phyloP scores from a whole-genome alignment of 2,888 invertebrate species.

The Horisme vitalbata region DNA sequence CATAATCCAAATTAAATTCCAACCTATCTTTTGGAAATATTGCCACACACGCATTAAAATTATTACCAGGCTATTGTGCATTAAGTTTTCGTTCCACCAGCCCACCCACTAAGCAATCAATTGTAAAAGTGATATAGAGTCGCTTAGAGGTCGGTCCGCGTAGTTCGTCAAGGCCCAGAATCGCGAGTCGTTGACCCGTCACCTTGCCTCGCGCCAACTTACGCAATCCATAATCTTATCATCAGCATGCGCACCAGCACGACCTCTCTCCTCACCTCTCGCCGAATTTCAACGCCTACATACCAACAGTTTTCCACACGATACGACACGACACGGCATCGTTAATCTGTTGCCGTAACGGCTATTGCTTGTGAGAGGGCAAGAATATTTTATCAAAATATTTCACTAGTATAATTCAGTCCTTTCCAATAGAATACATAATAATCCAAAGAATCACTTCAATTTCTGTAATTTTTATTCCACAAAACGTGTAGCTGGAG shows the following conservation, averaged over 20 bases:
- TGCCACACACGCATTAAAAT: not conserved
- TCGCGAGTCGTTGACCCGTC: constrained; percentile 77
- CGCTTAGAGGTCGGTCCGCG: constrained; percentile 68
- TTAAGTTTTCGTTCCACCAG: constrained; percentile 11
- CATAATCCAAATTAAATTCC: too few relatives aligned
- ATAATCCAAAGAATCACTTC: too few relatives aligned
- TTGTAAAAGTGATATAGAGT: constrained; percentile 48
- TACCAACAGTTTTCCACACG: constrained; percentile 14
- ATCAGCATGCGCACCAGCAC: constrained; percentile 72
- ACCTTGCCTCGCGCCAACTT: constrained; percentile 77
- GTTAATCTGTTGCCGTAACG: too few relatives aligned
- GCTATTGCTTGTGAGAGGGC: too few relatives aligned
- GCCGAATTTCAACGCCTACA: constrained; percentile 58
- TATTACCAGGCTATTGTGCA: not conserved
- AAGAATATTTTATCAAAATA: too few relatives aligned
- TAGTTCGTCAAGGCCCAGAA: constrained; percentile 72
- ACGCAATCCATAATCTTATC: constrained; percentile 81
- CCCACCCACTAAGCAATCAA: constrained; percentile 23
- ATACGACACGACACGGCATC: not conserved
- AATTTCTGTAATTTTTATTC: too few relatives aligned
- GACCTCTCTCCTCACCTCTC: constrained; percentile 69
- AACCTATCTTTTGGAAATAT: too few relatives aligned
- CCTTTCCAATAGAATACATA: too few relatives aligned
- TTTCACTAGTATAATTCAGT: too few relatives aligned
- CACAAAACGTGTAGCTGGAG: too few relatives aligned